Conservation (phyloP, 2,113 vertebrate species). For the Aplodontia rufa region DNA sequence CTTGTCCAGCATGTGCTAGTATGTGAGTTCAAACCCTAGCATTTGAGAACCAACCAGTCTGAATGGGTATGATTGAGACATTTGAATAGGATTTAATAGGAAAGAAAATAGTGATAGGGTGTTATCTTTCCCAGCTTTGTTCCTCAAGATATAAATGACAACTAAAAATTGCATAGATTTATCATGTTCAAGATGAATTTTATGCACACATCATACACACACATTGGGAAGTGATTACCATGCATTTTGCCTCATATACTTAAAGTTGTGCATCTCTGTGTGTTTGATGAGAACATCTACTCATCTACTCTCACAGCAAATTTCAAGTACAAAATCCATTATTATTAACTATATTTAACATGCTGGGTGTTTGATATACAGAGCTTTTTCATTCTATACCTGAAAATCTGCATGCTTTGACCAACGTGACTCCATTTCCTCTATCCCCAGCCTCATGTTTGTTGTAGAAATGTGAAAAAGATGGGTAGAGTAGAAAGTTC, state of each 20-base stretch:
- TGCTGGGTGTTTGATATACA: neutral
- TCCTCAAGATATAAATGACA: neutral
- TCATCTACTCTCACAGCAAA: neutral
- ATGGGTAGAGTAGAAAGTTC: neutral
- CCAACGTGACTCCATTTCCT: neutral
- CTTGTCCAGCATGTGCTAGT: too few species aligned
- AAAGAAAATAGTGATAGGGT: neutral
- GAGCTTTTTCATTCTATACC: neutral
- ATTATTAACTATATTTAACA: neutral
- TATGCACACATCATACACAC: too few species aligned
- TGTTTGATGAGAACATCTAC: neutral
- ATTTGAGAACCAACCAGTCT: neutral
- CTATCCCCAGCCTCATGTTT: too few species aligned
- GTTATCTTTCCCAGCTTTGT: neutral
- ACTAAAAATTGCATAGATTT: neutral
- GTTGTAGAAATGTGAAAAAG: neutral
- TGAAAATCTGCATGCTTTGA: neutral
- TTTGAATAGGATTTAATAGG: neutral
- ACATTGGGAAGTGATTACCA: too few species aligned
- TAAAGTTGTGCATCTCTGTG: neutral
- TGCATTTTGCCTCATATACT: neutral
- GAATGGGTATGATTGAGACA: neutral
- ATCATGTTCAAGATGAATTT: neutral
- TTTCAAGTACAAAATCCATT: neutral
- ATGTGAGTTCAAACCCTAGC: too few species aligned